Conservation (phyloP, 2,888 invertebrate genomes). For the Diaprepes abbreviatus region DNA sequence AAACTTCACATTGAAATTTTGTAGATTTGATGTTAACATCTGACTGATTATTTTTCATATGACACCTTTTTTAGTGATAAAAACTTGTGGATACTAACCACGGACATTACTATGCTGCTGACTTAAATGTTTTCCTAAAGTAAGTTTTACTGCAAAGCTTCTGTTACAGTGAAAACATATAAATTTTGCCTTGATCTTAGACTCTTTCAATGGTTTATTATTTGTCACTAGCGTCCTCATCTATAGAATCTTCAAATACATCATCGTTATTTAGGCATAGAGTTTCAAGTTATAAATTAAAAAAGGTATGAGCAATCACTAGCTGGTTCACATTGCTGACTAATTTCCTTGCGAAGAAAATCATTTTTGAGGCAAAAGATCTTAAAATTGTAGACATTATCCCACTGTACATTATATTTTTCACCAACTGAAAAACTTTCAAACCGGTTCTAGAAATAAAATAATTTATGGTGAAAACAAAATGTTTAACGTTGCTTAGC, state of each 20-base stretch:
- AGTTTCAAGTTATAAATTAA: background rate
- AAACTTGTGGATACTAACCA: constrained; percentile 37
- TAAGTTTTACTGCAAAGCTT: constrained; percentile 48
- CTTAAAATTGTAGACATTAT: constrained; percentile 51
- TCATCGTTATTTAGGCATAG: constrained; percentile 14
- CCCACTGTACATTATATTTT: constrained; percentile 48
- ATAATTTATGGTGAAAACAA: background rate
- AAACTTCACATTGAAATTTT: constrained; percentile 56
- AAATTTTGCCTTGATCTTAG: constrained; percentile 23
- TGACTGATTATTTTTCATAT: constrained; percentile 25
- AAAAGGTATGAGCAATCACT: background rate
- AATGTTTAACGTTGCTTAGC: background rate
- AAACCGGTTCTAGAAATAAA: constrained; percentile 51
- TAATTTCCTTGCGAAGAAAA: constrained; percentile 19
- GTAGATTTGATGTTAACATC: constrained; percentile 4
- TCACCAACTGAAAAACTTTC: constrained; percentile 49
- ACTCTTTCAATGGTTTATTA: background rate
- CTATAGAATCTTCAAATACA: constrained; percentile 19
- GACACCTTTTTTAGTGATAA: constrained; percentile 30
- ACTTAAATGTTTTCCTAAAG: constrained; percentile 49
- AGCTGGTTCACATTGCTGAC: background rate
- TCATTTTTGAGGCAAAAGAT: constrained; percentile 49
- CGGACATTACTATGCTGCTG: constrained; percentile 38
- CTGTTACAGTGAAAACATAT: constrained; percentile 52
- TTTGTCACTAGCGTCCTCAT: constrained; percentile 30